Evolutionary conservation across 2,888 invertebrate genomes (phyloP).

Genomic region (Coelogynopora nodosa): DNA sequence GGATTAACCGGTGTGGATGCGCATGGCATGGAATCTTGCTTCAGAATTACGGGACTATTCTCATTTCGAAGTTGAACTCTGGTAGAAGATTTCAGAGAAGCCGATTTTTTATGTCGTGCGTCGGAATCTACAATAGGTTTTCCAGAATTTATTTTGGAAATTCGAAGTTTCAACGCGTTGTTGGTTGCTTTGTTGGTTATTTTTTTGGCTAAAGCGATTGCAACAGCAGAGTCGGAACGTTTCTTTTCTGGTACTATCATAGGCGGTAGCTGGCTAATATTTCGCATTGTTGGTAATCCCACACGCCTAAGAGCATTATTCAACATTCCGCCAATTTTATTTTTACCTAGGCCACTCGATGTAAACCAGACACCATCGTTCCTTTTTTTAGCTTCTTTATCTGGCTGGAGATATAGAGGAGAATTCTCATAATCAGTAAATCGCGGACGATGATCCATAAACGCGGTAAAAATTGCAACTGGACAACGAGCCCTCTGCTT

Average conservation of each 20-base stretch:
- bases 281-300: slow-evolving; percentile 2
- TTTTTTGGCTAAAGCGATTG: not conserved
- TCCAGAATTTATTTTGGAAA: not conserved
- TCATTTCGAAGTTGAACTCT: not conserved
- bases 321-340: slow-evolving; percentile 26
- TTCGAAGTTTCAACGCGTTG: not conserved
- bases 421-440: not conserved
- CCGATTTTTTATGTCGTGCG: not conserved
- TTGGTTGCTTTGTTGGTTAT: not conserved
- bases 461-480: not conserved
- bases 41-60: not conserved
- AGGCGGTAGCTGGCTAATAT: not conserved
- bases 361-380: not conserved
- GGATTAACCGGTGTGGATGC: not conserved
- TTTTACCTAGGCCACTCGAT: not conserved
- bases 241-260: not conserved
- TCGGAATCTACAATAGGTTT: not conserved
- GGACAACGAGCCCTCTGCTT: not conserved
- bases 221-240: not conserved
- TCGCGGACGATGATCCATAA: not conserved
- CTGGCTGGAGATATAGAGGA: slow-evolving; percentile 2
- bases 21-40: not conserved
- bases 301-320: not conserved
- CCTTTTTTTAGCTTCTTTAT: not conserved
- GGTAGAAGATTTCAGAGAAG: too few species aligned